Evolutionary conservation across 2,888 invertebrate species (phyloP).

Genomic region (Pandemis cinnamomeana): DNA sequence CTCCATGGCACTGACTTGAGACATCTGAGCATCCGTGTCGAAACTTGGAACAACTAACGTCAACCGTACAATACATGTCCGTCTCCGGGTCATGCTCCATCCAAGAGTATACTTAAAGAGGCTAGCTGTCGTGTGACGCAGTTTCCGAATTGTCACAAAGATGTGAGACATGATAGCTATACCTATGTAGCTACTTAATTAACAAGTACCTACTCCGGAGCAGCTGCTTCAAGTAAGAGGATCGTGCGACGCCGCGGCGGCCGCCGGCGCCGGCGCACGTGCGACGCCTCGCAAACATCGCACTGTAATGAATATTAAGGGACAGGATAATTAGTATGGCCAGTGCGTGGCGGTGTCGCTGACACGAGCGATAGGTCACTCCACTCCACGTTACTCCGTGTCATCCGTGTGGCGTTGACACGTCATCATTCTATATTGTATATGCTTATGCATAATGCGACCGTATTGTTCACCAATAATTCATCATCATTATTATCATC

Average conservation of each 20-base stretch:
- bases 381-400: conserved; percentile 29
- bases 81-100: too few relatives aligned
- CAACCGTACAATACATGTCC: too few relatives aligned
- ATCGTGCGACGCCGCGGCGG: neutral
- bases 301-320: conserved; percentile 34
- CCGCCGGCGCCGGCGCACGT: neutral
- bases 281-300: conserved; percentile 1
- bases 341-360: conserved; percentile 35
- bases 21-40: neutral
- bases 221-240: neutral
- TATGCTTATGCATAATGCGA: conserved; percentile 12
- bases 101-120: too few relatives aligned
- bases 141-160: too few relatives aligned
- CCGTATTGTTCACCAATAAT: neutral
- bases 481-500: neutral
- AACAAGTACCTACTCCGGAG: neutral
- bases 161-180: too few relatives aligned
- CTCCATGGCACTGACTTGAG: neutral
- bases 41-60: neutral
- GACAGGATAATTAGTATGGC: conserved; percentile 33
- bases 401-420: neutral
- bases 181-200: too few relatives aligned
- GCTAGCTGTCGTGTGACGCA: too few relatives aligned
- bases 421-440: neutral
- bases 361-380: conserved; percentile 33